Base-by-base conservation (phyloP, 2,888 invertebrate genomes). In the Cancer borealis region DNA sequence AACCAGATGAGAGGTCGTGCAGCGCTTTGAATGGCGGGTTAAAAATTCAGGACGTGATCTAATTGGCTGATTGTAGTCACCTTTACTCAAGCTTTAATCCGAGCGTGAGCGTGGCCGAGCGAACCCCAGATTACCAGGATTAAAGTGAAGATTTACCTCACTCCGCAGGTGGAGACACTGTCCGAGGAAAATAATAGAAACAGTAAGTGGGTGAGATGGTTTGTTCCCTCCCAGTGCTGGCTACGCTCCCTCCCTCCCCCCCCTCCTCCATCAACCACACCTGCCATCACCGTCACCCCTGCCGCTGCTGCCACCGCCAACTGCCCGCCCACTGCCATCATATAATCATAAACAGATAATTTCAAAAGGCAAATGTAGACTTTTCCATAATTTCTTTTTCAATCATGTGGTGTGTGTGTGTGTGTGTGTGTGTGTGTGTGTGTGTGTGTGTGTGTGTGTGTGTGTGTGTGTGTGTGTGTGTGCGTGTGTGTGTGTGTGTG, bases 21-120 rank as follows among this genome's bases (percentile, higher is more conserved):
- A 39, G 91, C 91, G 93, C 93, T 93, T 93, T 93, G 93, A 93
- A 87, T 93, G 93, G 91, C 84, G 93, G 92, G 91, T 87, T 93
- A 93, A 93, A 93, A 93, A 93, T 93, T 84, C 87, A 91, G 93
- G 87, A 93, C 93, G 93, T 92, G 92, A 92, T 94, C 91, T 94
- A 94, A 94, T 94, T 94, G 94, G 94, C 79, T 92, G 94, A 92
- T 94, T 92, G 92, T 94, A 94, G 94, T 92, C 92, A 92, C 94
- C 94, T 92, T 94, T 92, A 79, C 91, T 66, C 73, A 66, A 66
- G 93, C 92, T 87, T 60, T 93, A 93, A 93, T 93, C 93, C 93
- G 49, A 46, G 30, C 54, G 92, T 91, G 93, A 93, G 91, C 26
- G 91, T 93, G 60, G 92, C 84, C 46, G 73, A 26, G 60, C 92